These are phyloP conservation scores for Cylas formicarius DNA, from an alignment of 1,140 invertebrate species.

Conservation along the genomic window DNA sequence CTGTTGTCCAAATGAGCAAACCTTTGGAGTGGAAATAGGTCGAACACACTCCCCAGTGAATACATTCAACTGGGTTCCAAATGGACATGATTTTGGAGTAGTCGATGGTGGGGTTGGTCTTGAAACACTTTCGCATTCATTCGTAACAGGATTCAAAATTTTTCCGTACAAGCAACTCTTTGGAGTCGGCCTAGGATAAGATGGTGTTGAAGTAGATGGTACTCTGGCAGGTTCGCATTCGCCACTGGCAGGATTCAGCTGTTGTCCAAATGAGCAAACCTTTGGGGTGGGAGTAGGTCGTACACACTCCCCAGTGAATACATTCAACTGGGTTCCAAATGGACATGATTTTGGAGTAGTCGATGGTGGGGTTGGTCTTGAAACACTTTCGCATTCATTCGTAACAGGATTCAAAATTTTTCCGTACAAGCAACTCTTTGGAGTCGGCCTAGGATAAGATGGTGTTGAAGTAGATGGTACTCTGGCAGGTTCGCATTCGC, in stretches of 20 bases:
- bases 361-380: too few species aligned
- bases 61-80: too few species aligned
- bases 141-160: constrained; percentile 5
- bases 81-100: too few species aligned
- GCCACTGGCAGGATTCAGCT: neutral
- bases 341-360: constrained; percentile 4
- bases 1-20: too few species aligned
- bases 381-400: too few species aligned
- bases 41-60: too few species aligned
- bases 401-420: too few species aligned
- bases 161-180: constrained; percentile 5
- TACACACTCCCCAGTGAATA: constrained; percentile 8
- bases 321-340: constrained; percentile 6
- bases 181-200: neutral
- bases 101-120: neutral
- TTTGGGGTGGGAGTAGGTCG: neutral
- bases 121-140: neutral
- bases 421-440: too few species aligned
- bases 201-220: constrained; percentile 11
- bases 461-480: too few species aligned
- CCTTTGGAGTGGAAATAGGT: too few species aligned
- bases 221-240: constrained; percentile 6
- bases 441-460: too few species aligned
- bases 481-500: constrained; percentile 11
- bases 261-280: neutral